These are phyloP conservation scores for Lontra canadensis DNA, from an alignment of 2,113 vertebrate genomes.

Conservation along the genomic window DNA sequence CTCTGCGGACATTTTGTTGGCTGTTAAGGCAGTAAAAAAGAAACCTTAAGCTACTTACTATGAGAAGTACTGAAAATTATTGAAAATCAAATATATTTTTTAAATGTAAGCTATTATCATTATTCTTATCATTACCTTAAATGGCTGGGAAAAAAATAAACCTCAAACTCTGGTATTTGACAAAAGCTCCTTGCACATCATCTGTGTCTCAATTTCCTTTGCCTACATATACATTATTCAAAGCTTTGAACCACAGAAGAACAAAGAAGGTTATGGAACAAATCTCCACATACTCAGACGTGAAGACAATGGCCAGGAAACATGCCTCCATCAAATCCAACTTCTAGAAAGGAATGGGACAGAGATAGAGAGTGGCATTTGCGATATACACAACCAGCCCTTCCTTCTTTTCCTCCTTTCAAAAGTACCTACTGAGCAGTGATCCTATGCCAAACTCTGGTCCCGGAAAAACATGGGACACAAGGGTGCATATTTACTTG, in stretches of 20 bases:
- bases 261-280: background rate
- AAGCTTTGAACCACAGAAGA: background rate
- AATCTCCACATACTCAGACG: background rate
- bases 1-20: background rate
- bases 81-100: background rate
- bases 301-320: background rate
- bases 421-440: background rate
- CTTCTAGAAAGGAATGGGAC: background rate
- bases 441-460: background rate
- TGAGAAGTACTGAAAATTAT: background rate
- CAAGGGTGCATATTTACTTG: background rate
- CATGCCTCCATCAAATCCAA: background rate
- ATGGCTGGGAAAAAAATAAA: background rate
- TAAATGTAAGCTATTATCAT: background rate
- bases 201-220: background rate
- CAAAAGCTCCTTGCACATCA: background rate
- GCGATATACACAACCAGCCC: background rate
- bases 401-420: background rate
- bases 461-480: background rate
- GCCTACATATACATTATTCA: background rate
- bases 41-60: background rate
- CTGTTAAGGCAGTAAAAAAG: background rate
- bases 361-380: background rate
- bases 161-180: background rate
- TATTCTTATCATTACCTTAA: background rate